Evolutionary conservation across 2,888 invertebrate species (phyloP), one percentile per base, ranked within the genome.

Genomic region (Acrocyrtus sp.): DNA sequence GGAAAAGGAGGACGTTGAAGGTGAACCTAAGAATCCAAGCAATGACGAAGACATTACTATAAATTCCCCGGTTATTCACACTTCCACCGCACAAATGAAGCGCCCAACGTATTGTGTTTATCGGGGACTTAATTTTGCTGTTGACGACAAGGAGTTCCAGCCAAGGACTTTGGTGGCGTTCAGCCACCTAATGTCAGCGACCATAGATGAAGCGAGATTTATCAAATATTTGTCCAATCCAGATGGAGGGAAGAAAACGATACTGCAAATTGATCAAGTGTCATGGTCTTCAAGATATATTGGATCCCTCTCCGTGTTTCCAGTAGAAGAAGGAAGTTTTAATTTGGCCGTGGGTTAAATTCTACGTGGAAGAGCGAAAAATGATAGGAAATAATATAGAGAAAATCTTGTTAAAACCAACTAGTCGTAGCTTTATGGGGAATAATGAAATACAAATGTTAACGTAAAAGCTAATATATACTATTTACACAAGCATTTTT

Each of bases 281-380:
- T 54, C 62, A 12, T 75, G 68, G 72, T 75, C 72, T 8, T 21
- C 72, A 0, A 75, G 61, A 51, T 61, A 63, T 27, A 68, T 75
- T 39, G 72, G 48, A 3, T 50, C 56, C 1, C 58, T 58, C n/a
- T 75, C 75, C 17, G 47, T 60, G 3, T 72, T 68, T 29, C 72
- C 72, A 3, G 39, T 72, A 2, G 75, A n/a, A 75, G 24, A 69
- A 72, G 21, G 75, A 75, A 54, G 72, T 75, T 43, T 26, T 75
- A 21, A 63, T 75, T 48, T 75, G 67, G 67, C 75, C 75, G 0
- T 75, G 75, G 75, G 53, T 66, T 2, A 75, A 75, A 27, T 75
- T 72, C 45, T 75, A 63, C 29, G 63, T 75, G 10, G 72, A 75
- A 27, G 69, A 68, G 45, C 67, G 67, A 12, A 61, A 65, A 56